These are phyloP conservation scores for Siderastrea siderea DNA, from an alignment of 92 coral and sea anemone species.

Conservation along the genomic window DNA sequence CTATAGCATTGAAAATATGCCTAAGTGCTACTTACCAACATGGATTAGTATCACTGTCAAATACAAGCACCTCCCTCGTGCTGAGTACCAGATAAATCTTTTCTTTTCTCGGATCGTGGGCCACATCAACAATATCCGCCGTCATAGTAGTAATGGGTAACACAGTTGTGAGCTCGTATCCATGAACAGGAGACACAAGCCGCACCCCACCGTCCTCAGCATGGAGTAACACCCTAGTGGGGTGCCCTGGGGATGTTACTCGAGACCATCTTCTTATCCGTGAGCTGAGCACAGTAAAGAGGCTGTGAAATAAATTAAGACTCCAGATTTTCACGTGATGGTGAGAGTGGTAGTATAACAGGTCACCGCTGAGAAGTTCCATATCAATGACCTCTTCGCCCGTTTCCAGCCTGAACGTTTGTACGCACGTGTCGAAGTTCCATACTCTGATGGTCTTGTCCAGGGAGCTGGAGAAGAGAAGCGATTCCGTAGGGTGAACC, in stretches of 20 bases:
- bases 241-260: constrained; percentile 85
- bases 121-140: constrained; percentile 81
- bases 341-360: constrained; percentile 83
- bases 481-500: constrained; percentile 80
- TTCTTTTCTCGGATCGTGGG: constrained; percentile 91
- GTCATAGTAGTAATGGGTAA: constrained; percentile 86
- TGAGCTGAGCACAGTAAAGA: constrained; percentile 89
- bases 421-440: constrained; percentile 95
- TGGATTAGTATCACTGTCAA: constrained; percentile 91
- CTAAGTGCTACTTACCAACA: constrained; percentile 81
- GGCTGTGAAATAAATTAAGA: constrained; percentile 91
- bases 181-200: constrained; percentile 93
- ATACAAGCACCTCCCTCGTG: constrained; percentile 87
- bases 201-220: constrained; percentile 95
- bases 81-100: constrained; percentile 86
- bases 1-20: background rate
- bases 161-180: constrained; percentile 87
- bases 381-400: constrained; percentile 89
- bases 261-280: constrained; percentile 69
- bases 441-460: constrained; percentile 96
- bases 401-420: constrained; percentile 91
- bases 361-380: constrained; percentile 79
- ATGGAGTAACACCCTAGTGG: constrained; percentile 83
- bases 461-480: constrained; percentile 90
- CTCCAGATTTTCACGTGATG: constrained; percentile 93